Percentiles rank a stretch among this genome's conserved stretches.
Conservation (phyloP, 92 coral and sea anemone species). For the Siderastrea siderea region DNA sequence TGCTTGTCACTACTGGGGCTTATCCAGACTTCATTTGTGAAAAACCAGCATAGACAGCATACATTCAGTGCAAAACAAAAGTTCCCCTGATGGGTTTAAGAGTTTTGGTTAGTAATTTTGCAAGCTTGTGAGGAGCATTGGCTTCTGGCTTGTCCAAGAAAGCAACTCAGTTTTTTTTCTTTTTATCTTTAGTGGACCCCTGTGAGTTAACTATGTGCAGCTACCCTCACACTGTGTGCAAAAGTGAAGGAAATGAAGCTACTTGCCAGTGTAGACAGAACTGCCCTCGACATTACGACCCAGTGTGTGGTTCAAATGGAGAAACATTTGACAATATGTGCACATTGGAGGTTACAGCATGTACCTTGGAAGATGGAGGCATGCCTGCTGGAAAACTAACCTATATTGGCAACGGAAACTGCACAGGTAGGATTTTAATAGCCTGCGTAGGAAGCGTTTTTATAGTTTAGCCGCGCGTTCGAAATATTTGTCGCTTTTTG, state of each 20-base stretch:
- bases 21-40: no score
- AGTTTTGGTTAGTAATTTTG: not conserved
- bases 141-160: not conserved
- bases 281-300: constrained; percentile 60
- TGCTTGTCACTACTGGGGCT: no score
- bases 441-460: no score
- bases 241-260: constrained; percentile 71
- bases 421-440: constrained; percentile 14
- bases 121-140: not conserved
- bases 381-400: constrained; percentile 30
- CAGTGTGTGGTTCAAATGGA: constrained; percentile 86
- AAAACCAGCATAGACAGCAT: no score
- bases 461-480: no score
- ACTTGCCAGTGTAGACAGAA: constrained; percentile 76
- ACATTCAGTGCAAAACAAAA: no score
- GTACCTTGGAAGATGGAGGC: constrained; percentile 19
- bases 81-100: no score
- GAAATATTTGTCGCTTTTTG: no score
- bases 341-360: constrained; percentile 62
- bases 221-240: constrained; percentile 65
- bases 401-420: constrained; percentile 35
- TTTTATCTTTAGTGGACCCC: constrained; percentile 33
- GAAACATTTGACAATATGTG: constrained; percentile 80
- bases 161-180: not conserved
- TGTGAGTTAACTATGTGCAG: constrained; percentile 80